phyloP scores from a whole-genome alignment of 2,113 vertebrate species.

The Tursiops truncatus region DNA sequence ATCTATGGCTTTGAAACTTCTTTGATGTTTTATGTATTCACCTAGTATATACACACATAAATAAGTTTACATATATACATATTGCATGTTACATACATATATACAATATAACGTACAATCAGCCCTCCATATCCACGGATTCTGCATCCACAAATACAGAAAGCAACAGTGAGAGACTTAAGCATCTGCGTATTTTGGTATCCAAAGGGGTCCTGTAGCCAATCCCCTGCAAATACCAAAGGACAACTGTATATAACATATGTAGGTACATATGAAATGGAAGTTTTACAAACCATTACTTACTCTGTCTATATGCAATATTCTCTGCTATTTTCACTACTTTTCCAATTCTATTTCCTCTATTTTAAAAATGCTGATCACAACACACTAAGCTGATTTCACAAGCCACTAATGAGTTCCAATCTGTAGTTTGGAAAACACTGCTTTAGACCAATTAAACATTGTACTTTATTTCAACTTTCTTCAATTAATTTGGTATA shows the following conservation, averaged over 20 bases:
- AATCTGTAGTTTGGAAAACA: constrained; percentile 46
- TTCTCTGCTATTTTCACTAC: background rate
- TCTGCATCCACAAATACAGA: background rate
- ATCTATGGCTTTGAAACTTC: background rate
- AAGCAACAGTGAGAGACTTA: background rate
- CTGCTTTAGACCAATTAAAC: constrained; percentile 50
- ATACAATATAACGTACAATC: background rate
- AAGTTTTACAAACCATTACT: background rate
- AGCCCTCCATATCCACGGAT: background rate
- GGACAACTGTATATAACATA: background rate
- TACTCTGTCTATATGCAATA: background rate
- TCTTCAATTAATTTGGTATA: constrained; percentile 50
- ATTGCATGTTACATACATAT: background rate
- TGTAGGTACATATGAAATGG: background rate
- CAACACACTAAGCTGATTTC: constrained; percentile 34
- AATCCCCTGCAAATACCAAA: background rate
- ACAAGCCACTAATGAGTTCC: constrained; percentile 40
- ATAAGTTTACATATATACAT: background rate
- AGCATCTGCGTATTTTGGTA: background rate
- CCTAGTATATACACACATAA: background rate
- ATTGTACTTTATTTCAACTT: background rate
- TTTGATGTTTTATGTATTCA: background rate
- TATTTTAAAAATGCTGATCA: constrained; percentile 45
- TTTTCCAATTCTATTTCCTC: background rate
- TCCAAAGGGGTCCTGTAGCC: background rate